phyloP scores from a whole-genome alignment of 2,888 invertebrate genomes.

The Nipponacmea schrenckii region DNA sequence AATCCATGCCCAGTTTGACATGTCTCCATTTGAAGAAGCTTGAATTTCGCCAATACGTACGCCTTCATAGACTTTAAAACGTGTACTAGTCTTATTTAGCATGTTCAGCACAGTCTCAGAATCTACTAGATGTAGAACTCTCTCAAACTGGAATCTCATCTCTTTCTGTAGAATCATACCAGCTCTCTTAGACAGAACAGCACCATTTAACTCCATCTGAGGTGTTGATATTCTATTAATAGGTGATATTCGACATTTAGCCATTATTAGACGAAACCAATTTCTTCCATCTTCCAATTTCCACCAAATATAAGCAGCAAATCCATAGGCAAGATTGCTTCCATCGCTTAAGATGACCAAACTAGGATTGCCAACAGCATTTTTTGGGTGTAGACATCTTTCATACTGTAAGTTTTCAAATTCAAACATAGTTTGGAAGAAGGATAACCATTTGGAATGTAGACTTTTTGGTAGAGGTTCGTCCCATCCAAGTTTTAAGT shows the following conservation, averaged over 20 bases:
- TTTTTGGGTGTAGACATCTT: constrained; percentile 1
- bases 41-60: constrained; percentile 18
- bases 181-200: too few relatives aligned
- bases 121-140: constrained; percentile 8
- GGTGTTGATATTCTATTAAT: constrained; percentile 8
- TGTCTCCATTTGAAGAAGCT: constrained; percentile 2
- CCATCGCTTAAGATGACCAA: constrained; percentile 12
- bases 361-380: constrained; percentile 1
- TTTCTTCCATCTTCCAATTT: not conserved
- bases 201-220: too few relatives aligned
- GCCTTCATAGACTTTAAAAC: constrained; percentile 13
- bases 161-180: constrained; percentile 10
- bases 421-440: constrained; percentile 15
- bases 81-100: constrained; percentile 8
- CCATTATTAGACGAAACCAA: constrained; percentile 12
- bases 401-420: constrained; percentile 8
- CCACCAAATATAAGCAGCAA: constrained; percentile 18
- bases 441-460: not conserved
- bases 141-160: constrained; percentile 11
- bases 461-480: constrained; percentile 5
- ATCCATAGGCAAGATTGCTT: constrained; percentile 10
- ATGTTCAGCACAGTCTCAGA: constrained; percentile 14
- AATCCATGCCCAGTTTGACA: constrained; percentile 14
- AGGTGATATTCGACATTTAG: constrained; percentile 15
- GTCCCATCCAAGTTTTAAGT: constrained; percentile 12